Evolutionary conservation across 2,797 vertebrate genomes (phyloP).

Genomic region (Tympanoctomys barrerae): DNA sequence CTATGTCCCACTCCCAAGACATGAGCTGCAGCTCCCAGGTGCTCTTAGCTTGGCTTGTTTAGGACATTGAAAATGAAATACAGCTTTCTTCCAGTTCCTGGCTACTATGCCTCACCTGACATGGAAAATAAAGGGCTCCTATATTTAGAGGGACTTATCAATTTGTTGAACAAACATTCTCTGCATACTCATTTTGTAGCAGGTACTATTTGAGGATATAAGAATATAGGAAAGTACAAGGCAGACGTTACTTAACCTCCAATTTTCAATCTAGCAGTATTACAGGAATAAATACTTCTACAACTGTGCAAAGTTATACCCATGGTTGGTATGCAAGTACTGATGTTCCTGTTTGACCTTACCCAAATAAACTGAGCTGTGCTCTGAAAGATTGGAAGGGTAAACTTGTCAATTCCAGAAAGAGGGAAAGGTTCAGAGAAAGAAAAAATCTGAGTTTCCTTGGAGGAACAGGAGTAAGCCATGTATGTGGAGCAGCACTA

Average conservation of each 20-base stretch:
- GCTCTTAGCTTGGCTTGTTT: background rate
- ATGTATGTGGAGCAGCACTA: background rate
- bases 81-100: background rate
- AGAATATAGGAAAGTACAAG: background rate
- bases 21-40: fast-evolving
- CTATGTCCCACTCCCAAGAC: too few relatives aligned
- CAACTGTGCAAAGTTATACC: fast-evolving
- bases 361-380: background rate
- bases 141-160: background rate
- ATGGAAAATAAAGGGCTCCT: background rate
- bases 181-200: background rate
- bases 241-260: background rate
- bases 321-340: fast-evolving
- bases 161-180: background rate
- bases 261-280: background rate
- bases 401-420: background rate
- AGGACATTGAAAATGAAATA: fast-evolving
- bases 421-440: too few relatives aligned
- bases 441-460: background rate
- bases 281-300: too few relatives aligned
- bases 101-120: background rate
- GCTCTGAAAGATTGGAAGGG: background rate
- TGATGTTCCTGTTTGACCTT: background rate
- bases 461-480: background rate
- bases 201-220: background rate